Evolutionary conservation across 2,113 vertebrate genomes (phyloP), one percentile per base, ranked within the genome.

Genomic region (Solea senegalensis): DNA sequence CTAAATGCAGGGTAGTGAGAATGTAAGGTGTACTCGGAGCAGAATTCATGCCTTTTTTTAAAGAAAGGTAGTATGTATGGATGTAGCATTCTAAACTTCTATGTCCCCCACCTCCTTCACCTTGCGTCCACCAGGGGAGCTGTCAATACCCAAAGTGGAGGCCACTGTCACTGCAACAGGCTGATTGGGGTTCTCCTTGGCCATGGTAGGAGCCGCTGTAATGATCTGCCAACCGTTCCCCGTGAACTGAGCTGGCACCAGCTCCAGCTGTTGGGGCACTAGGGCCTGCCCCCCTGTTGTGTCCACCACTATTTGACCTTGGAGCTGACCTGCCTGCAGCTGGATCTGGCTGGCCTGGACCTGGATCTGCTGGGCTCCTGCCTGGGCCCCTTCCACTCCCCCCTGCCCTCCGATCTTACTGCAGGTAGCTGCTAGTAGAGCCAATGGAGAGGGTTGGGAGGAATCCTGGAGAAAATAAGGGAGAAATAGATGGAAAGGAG

Each of bases 401-500:
- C 86, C 89, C 86, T 92, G 91, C 78, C 97, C 98, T 91, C 97
- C 98, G 92, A 99, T 99, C 93, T 99, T 99, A 95, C 98, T 99
- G 96, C 98, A 99, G 90, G 98, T 99, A 82, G 98, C 98, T 75
- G 97, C 97, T 78, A 99, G 95, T 89, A 99, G 94, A 92, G 98
- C 98, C 1, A 99, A 92, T 83, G 98, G 98, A 83, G 98, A 99
- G 82, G 98, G 97, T 90, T 99, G 98, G 77, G 97, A 95, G 86
- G 97, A 95, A 93, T 99, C 98, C 98, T 99, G 67, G 49, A 76
- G 53, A 58, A 60, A 16, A 60, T 1, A 0, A 8, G 28, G 56
- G 16, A 27, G n/a, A 60, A 63, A 44, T 21, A 55, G 52, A 49
- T 43, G 45, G 46, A 65, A 46, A 28, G 57, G 66, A 53, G 60